Evolutionary conservation across 2,888 invertebrate genomes (phyloP), one percentile per base, ranked within the genome.

Genomic region (Cyrtodaria siliqua): DNA sequence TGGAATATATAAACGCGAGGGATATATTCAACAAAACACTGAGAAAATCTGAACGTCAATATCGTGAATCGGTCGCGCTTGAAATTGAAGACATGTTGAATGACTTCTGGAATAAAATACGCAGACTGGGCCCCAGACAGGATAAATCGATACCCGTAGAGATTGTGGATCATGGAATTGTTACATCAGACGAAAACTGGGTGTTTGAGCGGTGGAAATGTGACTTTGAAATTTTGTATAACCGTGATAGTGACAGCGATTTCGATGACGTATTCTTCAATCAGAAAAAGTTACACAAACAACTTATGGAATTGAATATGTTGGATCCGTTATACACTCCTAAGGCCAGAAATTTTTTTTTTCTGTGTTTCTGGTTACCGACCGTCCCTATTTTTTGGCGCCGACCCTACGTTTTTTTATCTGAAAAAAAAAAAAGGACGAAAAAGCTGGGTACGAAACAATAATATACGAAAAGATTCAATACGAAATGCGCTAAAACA

Each of bases 91-190:
- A 29, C 9, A 71, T 76, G 52, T 57, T 67, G 6, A 63, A 66
- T 0, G 71, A 77, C 47, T 72, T 77, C 47, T 77, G 67, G 77
- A 55, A 60, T 1, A 77, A 71, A 52, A 76, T 71, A 23, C 16
- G 61, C 52, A 50, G 42, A 20, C 62, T 71, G 14, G 71, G 76
- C 8, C 76, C 76, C 4, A 33, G 23, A 20, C 12, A 42, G 9
- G 40, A 33, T 24, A 40, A 18, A 42, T 23, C 18, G 8, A 57
- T 57, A n/a, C 57, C 57, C 2, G 40, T 42, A 3, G 40, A 57
- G 40, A 42, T 57, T 38, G 20, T 40, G 20, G 57, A 38, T 20
- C 3, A 57, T 42, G 33, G 57, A 40, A 20, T 9, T 40, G 23
- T 38, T 33, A 20, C 16, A n/a, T 20, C 9, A 23, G 16, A 57